These are phyloP conservation scores for Sturnus vulgaris DNA, from an alignment of 2,113 vertebrate species.

Conservation along the genomic window DNA sequence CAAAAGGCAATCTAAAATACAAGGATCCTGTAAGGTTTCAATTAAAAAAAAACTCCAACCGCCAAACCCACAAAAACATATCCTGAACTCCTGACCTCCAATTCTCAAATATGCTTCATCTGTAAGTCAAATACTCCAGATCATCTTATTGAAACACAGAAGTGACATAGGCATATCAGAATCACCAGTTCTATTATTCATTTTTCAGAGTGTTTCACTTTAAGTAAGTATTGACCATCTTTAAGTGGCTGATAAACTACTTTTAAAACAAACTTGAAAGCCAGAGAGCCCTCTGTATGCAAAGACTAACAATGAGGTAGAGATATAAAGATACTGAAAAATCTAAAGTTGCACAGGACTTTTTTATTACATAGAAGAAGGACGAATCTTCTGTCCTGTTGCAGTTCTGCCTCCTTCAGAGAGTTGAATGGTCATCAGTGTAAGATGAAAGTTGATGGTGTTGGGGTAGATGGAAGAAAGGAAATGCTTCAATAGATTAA, in stretches of 20 bases:
- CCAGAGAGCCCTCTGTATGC: background rate
- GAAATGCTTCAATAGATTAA: background rate
- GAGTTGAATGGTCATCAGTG: background rate
- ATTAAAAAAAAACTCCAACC: background rate
- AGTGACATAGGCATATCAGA: background rate
- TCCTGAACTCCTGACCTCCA: background rate
- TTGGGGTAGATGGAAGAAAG: background rate
- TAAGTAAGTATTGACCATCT: background rate
- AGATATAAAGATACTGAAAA: background rate
- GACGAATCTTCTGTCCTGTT: background rate
- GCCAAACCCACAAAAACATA: background rate
- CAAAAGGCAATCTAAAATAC: background rate
- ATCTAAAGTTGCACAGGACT: background rate
- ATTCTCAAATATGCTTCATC: background rate
- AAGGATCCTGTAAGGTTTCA: background rate
- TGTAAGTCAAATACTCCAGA: constrained; percentile 4
- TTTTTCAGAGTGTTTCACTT: background rate
- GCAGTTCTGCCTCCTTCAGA: background rate
- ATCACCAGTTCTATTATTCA: background rate
- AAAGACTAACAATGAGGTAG: background rate
- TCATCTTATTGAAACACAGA: background rate
- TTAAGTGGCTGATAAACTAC: constrained; percentile 19
- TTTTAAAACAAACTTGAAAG: constrained; percentile 5
- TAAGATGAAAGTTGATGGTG: background rate
- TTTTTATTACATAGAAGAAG: background rate